These are phyloP conservation scores for Aplochiton taeniatus DNA, from an alignment of 2,797 vertebrate genomes.

Conservation along the genomic window DNA sequence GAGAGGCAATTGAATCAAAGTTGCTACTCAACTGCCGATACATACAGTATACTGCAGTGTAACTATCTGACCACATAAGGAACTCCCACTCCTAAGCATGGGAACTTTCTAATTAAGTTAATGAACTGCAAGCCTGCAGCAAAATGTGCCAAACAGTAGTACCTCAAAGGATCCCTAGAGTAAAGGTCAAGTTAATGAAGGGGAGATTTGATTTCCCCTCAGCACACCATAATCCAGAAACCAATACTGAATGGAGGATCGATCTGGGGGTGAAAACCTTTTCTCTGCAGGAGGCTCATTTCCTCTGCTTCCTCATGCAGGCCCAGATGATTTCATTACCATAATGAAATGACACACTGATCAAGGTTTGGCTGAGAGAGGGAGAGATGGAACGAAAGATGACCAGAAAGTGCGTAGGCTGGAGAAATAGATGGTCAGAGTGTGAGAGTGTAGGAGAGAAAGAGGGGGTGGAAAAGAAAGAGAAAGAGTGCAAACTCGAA, in stretches of 20 bases:
- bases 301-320: background rate
- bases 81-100: too few species aligned
- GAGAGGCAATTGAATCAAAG: background rate
- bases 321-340: constrained; percentile 19
- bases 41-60: background rate
- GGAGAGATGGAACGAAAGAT: constrained; percentile 3
- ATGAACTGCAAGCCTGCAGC: background rate
- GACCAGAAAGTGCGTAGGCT: constrained; percentile 1
- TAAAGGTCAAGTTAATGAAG: constrained; percentile 2
- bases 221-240: background rate
- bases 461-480: background rate
- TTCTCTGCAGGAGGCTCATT: constrained; percentile 20
- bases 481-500: background rate
- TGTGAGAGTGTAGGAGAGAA: too few species aligned
- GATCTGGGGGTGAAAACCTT: constrained; percentile 21
- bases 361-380: constrained; percentile 18
- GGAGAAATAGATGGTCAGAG: too few species aligned
- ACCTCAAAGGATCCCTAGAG: background rate
- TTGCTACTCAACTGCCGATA: background rate
- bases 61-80: too few species aligned
- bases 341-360: constrained; percentile 18
- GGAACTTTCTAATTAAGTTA: background rate
- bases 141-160: background rate
- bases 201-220: constrained; percentile 6
- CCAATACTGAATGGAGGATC: background rate